Evolutionary conservation across 1,140 invertebrate species (phyloP), one percentile per base, ranked within the genome.

Genomic region (Procambarus virginalis): DNA sequence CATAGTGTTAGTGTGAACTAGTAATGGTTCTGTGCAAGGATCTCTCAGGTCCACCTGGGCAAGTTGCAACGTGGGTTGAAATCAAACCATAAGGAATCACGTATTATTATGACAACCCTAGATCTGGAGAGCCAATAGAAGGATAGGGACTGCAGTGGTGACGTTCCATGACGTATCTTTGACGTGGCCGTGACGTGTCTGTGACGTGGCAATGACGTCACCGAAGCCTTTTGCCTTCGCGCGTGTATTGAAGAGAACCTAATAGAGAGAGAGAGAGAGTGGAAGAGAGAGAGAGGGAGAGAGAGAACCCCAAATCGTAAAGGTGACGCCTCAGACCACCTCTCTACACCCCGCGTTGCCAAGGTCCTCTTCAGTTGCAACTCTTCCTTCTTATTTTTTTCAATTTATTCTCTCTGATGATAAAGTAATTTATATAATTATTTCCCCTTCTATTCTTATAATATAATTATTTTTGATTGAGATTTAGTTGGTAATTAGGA

Each of bases 131-230:
- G 34, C 80, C 80, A 82, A 68, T 82, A 22, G 51, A 3, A 46
- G 22, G 3, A n/a, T n/a, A 0, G 22, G 2, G 22, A 8, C 5
- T 17, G 17, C 78, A 79, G 12, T 9, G 78, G 78, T 79, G 49
- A 51, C 48, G 78, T 20, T 60, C 55, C 51, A 34, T 81, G 79
- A 81, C 49, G 12, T 3, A 34, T 45, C 79, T 2, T 6, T 81
- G 79, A 81, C 80, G 80, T 48, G 22, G 17, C 80, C 14, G 14
- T 82, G 80, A 82, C 80, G 80, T 82, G 1, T 60, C 34, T 68
- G 68, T 82, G 80, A 82, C 60, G 80, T 64, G 48, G 48, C 58
- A 3, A 2, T 82, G 80, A 68, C 80, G 80, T 82, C 80, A 82
- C 45, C 46, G 14, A 55, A 64, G 45, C 68, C 68, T 34, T n/a